Evolutionary conservation across 2,113 vertebrate species (phyloP), one percentile per base, ranked within the genome.

Genomic region (Cyphomyrus discorhynchus): DNA sequence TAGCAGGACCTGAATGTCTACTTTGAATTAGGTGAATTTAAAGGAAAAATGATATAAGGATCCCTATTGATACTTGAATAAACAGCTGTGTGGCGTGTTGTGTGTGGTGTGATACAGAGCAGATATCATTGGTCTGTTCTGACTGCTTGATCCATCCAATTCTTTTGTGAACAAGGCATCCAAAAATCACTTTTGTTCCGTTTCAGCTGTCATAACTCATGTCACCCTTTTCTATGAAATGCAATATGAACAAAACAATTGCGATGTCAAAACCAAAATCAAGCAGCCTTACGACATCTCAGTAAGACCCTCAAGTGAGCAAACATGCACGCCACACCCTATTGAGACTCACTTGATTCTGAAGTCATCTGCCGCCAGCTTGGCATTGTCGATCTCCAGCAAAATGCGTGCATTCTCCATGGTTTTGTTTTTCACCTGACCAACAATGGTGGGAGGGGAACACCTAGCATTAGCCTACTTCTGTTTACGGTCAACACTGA

Each of bases 281-380:
- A 42, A 80, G 31, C 74, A 42, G 31, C 74, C 74, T 42, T 77
- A 2, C 3, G 15, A 19, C 17, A 77, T 77, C 2, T 80, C 1
- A 42, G 13, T n/a, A 42, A 80, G 74, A 42, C 74, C 31, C 31
- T 80, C 35, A 42, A 39, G 31, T 80, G 35, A 80, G 74, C 35
- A 80, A 42, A 80, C 19, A 35, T 80, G 74, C 0, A 70, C 10
- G 62, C 62, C 62, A 70, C 62, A 70, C 62, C 62, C 24, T 86
- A 10, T 1, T 21, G 5, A 47, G 53, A 93, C 96, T 96, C 90
- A 96, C 96, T 97, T 97, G 91, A 96, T 94, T 92, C 95, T 95
- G 95, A 97, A 96, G 93, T 97, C 96, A 88, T 97, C 96, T 2
- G 96, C 96, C 7, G 96, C 96, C 93, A 97, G 94, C 91, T 96